Conservation (phyloP, 2,797 vertebrate species). For the Tragelaphus eurycerus region DNA sequence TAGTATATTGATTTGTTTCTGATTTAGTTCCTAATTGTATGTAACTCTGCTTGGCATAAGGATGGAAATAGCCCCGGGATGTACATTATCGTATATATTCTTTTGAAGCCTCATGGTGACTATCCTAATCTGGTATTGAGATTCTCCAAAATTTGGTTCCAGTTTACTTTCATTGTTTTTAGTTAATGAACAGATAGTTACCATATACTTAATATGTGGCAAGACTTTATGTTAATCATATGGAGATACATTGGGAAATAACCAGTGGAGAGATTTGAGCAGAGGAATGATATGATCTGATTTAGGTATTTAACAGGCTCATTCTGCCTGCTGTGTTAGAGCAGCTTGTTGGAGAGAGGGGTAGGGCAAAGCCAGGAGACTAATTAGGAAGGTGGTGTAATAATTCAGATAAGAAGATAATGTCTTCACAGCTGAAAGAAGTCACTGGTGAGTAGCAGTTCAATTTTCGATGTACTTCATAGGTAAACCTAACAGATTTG, state of each 20-base stretch:
- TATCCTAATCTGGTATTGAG: neutral
- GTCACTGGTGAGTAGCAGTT: neutral
- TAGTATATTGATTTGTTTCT: neutral
- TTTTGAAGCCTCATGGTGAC: neutral
- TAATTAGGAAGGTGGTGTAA: neutral
- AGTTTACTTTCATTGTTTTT: conserved; percentile 22
- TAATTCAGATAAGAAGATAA: neutral
- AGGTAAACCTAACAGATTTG: neutral
- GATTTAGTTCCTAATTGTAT: conserved; percentile 6
- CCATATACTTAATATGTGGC: neutral
- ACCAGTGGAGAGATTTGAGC: neutral
- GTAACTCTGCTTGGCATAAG: neutral
- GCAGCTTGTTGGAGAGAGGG: neutral
- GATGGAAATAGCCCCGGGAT: neutral
- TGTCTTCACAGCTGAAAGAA: neutral
- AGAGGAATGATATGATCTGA: neutral
- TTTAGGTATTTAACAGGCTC: neutral
- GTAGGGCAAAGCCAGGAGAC: neutral
- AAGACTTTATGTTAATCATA: neutral
- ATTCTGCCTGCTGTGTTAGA: neutral
- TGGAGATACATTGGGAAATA: neutral
- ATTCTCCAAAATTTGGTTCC: neutral
- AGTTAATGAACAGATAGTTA: neutral
- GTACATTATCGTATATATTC: neutral
- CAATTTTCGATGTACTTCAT: neutral